Percentiles rank a stretch among this genome's conserved stretches.
phyloP scores from a whole-genome alignment of 23 tunicate genomes.

The Botrylloides violaceus region DNA sequence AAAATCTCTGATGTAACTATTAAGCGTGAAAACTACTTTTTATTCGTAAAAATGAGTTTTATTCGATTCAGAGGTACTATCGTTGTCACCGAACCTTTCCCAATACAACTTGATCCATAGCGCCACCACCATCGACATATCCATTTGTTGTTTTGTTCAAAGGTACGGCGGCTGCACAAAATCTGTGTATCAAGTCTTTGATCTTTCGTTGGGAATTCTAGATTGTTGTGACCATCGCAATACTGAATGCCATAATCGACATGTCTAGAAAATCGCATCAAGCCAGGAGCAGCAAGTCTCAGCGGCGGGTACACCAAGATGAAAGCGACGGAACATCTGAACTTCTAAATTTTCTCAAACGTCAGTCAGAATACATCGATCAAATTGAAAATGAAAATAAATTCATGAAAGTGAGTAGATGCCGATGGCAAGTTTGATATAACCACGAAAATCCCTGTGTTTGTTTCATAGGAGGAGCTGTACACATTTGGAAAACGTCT shows the following conservation, averaged over 20 bases:
- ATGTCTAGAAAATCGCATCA: neutral
- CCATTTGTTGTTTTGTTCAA: too few relatives aligned
- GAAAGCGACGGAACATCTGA: slow-evolving; percentile 6
- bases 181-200: too few relatives aligned
- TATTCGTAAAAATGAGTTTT: too few relatives aligned
- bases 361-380: slow-evolving; percentile 50
- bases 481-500: slow-evolving; percentile 28
- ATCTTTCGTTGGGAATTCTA: too few relatives aligned
- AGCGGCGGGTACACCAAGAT: neutral
- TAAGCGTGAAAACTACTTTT: too few relatives aligned
- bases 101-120: neutral
- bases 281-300: neutral
- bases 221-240: neutral
- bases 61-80: too few relatives aligned
- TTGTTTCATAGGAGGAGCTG: slow-evolving; percentile 21
- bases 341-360: slow-evolving; percentile 20
- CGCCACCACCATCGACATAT: neutral
- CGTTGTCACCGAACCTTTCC: too few relatives aligned
- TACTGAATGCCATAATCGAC: neutral
- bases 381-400: slow-evolving; percentile 50
- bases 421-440: neutral
- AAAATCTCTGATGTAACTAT: too few relatives aligned
- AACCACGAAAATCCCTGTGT: neutral
- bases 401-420: slow-evolving; percentile 4
- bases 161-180: neutral